Percentiles rank a stretch among this genome's conserved stretches.
Conservation (phyloP, 1,140 invertebrate genomes). For the Cryptotermes secundus region DNA sequence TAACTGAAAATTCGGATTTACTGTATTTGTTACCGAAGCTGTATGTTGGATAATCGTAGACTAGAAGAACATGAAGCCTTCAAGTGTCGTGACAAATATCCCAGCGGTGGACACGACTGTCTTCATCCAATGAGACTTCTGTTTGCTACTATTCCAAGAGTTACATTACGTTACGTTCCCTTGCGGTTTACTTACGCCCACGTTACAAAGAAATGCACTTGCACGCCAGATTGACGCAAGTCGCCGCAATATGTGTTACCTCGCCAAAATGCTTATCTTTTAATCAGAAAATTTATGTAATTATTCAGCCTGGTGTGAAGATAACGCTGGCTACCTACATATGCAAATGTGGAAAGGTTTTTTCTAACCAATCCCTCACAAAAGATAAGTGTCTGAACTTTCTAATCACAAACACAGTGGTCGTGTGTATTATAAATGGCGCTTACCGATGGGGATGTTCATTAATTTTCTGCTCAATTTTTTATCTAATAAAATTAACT, state of each 20-base stretch:
- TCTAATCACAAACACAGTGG: not conserved
- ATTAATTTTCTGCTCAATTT: too few species aligned
- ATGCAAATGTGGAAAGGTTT: not conserved
- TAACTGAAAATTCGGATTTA: too few species aligned
- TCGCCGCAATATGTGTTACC: not conserved
- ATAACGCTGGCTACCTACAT: not conserved
- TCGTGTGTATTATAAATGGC: not conserved
- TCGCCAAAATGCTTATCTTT: not conserved
- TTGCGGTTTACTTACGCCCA: not conserved
- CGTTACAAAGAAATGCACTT: not conserved
- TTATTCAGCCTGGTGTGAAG: not conserved
- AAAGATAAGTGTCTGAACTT: not conserved
- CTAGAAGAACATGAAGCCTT: too few species aligned
- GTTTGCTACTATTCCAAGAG: too few species aligned
- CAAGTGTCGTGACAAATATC: too few species aligned
- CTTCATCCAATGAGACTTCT: too few species aligned
- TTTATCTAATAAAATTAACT: too few species aligned
- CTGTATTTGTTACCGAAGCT: too few species aligned
- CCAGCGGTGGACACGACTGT: too few species aligned
- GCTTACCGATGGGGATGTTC: not conserved
- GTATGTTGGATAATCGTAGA: too few species aligned
- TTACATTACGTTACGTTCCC: not conserved
- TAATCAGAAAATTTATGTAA: constrained; percentile 15
- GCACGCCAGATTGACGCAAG: not conserved
- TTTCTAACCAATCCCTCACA: not conserved